phyloP scores from a whole-genome alignment of 2,888 invertebrate species.

The Microchrysa polita region DNA sequence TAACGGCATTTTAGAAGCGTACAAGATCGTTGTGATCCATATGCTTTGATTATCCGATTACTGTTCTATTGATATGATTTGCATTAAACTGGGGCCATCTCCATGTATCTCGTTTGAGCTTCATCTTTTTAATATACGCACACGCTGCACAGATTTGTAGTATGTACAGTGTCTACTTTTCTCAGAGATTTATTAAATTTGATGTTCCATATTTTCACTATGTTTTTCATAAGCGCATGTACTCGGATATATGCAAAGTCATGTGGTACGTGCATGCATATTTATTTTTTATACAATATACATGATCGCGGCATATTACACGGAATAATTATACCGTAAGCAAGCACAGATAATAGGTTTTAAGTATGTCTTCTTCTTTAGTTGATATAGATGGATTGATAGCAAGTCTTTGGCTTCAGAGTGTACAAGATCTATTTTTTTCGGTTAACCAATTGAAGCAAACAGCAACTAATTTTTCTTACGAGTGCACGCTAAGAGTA shows the following conservation, averaged over 20 bases:
- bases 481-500: slow-evolving; percentile 6
- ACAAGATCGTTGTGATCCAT: neutral
- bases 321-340: slow-evolving; percentile 41
- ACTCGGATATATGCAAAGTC: too few relatives aligned
- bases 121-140: neutral
- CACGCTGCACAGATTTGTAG: neutral
- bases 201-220: slow-evolving; percentile 22
- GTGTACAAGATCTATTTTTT: slow-evolving; percentile 14
- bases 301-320: slow-evolving; percentile 15
- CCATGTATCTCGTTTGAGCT: slow-evolving; percentile 9
- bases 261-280: neutral
- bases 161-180: too few relatives aligned
- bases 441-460: neutral
- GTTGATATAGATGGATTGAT: neutral
- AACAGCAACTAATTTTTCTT: slow-evolving; percentile 9
- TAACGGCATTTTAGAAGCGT: slow-evolving; percentile 16
- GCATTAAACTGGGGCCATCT: slow-evolving; percentile 32
- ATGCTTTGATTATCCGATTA: slow-evolving; percentile 26
- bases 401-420: slow-evolving; percentile 22
- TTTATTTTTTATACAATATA: slow-evolving; percentile 11
- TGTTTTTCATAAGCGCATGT: neutral
- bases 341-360: slow-evolving; percentile 30
- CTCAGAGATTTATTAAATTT: neutral
- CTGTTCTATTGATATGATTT: slow-evolving; percentile 27
- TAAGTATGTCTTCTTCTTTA: slow-evolving; percentile 5